phyloP scores from a whole-genome alignment of 2,113 vertebrate genomes.

The Phaethornis superciliosus region DNA sequence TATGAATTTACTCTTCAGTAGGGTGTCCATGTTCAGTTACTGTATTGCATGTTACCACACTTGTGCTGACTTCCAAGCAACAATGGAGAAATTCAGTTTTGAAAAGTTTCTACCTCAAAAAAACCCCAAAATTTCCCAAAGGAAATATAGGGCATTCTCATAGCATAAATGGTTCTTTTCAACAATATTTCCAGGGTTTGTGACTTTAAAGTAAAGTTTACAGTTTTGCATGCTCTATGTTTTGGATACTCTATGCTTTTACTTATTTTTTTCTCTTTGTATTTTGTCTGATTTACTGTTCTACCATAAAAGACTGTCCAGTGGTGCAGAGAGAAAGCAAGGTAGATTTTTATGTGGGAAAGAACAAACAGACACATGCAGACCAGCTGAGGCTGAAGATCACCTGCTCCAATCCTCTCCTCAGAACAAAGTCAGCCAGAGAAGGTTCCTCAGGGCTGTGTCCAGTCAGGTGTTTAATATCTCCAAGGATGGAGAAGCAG shows the following conservation, averaged over 20 bases:
- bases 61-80: neutral
- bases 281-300: neutral
- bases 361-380: neutral
- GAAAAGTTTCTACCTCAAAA: neutral
- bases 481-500: neutral
- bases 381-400: neutral
- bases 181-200: neutral
- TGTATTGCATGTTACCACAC: neutral
- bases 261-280: too few species aligned
- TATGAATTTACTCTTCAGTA: neutral
- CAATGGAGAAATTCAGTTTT: neutral
- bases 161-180: neutral
- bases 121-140: neutral
- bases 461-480: neutral
- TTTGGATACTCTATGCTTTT: neutral
- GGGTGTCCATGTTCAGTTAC: neutral
- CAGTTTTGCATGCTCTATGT: fast-evolving
- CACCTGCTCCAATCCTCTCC: neutral
- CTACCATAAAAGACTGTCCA: neutral
- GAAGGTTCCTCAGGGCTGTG: neutral
- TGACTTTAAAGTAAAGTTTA: neutral
- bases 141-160: neutral
- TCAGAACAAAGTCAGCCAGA: neutral
- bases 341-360: neutral
- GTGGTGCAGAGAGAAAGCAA: neutral